Evolutionary conservation across 2,888 invertebrate genomes (phyloP), one percentile per base, ranked within the genome.

Genomic region (Mimas tiliae): DNA sequence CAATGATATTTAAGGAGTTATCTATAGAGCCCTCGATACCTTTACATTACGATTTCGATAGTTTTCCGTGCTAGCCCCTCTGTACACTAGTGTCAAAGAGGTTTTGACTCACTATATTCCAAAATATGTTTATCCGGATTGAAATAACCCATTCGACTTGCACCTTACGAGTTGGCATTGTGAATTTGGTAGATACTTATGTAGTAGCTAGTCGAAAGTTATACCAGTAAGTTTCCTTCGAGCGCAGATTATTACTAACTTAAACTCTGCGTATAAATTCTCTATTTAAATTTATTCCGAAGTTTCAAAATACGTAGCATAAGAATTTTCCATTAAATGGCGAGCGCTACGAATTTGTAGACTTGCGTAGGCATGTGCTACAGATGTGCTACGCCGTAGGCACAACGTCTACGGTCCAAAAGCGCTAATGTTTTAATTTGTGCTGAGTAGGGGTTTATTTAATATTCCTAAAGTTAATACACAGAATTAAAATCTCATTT

Each of bases 381-480:
- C 76, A 76, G 27, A 50, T 27, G 62, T 64, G 76, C 81, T 83
- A 83, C 77, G 74, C 9, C 73, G 76, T 79, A 74, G 73, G 68
- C 64, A 38, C 16, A 19, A 14, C 16, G 42, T 6, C 65, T 65
- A 58, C 65, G 48, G 3, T n/a, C n/a, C 33, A 16, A 19, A 12
- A 58, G 48, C 48, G 55, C 65, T 65, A 58, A 48, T 47, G 16
- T 19, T 58, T 48, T 48, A 1, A 27, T 47, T 38, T 42, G 21
- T 3, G 19, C 1, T 12, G 12, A 14, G 11, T 14, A 12, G 45
- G 1, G 1, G 45, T 11, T 42, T 2, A 2, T 7, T 6, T 3
- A 14, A 45, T 34, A 50, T 0, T 8, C 9, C 8, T 50, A 19
- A 19, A 3, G 0, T 16, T 16, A 50, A 50, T 50, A 19, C 19